These are phyloP conservation scores for Drosophila chauvacae DNA, from an alignment of 1,140 invertebrate genomes.

Conservation along the genomic window DNA sequence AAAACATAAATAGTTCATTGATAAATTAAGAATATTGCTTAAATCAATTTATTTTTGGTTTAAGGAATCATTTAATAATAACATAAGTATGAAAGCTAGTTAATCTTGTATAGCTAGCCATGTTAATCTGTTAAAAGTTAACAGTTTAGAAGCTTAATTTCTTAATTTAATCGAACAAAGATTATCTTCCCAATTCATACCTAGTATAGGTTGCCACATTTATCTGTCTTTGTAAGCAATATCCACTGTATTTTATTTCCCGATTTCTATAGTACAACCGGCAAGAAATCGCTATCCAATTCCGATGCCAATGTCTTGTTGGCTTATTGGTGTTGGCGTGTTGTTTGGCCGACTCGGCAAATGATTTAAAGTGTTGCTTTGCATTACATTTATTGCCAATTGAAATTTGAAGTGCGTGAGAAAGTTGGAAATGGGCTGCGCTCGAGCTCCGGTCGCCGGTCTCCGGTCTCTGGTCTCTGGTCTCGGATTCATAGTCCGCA, in stretches of 20 bases:
- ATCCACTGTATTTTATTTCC: slow-evolving; percentile 27
- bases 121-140: too few relatives aligned
- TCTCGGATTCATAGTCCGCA: slow-evolving; percentile 29
- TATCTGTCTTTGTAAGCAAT: neutral
- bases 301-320: slow-evolving; percentile 47
- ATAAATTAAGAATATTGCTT: too few relatives aligned
- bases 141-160: too few relatives aligned
- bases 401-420: slow-evolving; percentile 85
- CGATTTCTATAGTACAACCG: slow-evolving; percentile 26
- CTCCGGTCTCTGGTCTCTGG: neutral
- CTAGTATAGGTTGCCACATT: neutral
- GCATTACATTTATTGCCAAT: slow-evolving; percentile 85
- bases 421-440: slow-evolving; percentile 77
- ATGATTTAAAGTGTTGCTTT: slow-evolving; percentile 85
- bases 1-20: neutral
- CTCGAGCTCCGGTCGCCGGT: slow-evolving; percentile 20
- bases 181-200: neutral
- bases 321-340: slow-evolving; percentile 78
- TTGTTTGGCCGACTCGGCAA: slow-evolving; percentile 69
- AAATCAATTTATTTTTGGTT: neutral
- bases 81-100: neutral
- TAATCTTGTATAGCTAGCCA: too few relatives aligned
- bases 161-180: too few relatives aligned
- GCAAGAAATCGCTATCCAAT: slow-evolving; percentile 46
- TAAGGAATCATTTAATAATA: neutral